A percentile compares a stretch with the other conserved stretches of the same genome.
Conservation (phyloP, 2,888 invertebrate genomes). For the Nomada fucata region DNA sequence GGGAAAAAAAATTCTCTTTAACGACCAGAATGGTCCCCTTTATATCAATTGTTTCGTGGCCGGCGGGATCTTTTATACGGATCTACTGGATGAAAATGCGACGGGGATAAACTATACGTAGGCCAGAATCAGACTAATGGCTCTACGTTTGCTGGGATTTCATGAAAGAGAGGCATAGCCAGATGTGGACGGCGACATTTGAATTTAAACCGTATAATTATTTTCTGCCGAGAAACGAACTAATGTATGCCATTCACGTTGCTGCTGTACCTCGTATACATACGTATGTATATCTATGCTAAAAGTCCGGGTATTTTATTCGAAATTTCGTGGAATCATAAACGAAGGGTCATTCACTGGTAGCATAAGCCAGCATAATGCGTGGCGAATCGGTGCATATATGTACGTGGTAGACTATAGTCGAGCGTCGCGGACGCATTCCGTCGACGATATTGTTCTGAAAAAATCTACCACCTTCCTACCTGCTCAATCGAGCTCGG, state of each 20-base stretch:
- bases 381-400: background rate
- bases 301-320: slow-evolving; percentile 27
- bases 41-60: background rate
- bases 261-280: slow-evolving; percentile 2
- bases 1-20: background rate
- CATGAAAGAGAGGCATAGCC: background rate
- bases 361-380: too few species aligned
- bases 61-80: slow-evolving; percentile 8
- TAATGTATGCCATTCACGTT: slow-evolving; percentile 33
- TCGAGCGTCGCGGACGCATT: too few species aligned
- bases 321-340: slow-evolving; percentile 15
- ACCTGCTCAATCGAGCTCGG: background rate
- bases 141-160: background rate
- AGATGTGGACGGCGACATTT: background rate
- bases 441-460: too few species aligned
- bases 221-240: background rate
- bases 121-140: too few species aligned
- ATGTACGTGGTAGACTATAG: background rate
- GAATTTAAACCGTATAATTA: background rate
- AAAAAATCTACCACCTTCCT: too few species aligned
- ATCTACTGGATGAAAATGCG: background rate
- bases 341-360: too few species aligned
- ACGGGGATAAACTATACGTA: background rate
- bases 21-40: background rate
- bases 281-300: slow-evolving; percentile 14